Conservation (phyloP, 2,888 invertebrate genomes). For the Tipula lateralis region DNA sequence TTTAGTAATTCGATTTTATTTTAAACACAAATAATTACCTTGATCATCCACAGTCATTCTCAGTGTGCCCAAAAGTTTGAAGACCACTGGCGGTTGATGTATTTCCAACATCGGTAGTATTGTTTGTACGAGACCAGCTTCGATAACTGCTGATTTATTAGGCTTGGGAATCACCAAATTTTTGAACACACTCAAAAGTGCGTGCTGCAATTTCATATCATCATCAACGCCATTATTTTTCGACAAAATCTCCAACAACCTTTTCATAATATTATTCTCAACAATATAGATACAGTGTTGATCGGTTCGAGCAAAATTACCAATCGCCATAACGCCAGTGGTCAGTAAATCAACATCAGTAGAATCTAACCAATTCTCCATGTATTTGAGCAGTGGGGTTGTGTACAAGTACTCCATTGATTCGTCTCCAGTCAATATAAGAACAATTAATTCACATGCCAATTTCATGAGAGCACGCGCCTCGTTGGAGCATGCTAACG, state of each 20-base stretch:
- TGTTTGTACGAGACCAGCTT: slow-evolving; percentile 67
- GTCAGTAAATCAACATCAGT: slow-evolving; percentile 68
- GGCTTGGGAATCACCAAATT: slow-evolving; percentile 68
- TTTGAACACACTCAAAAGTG: slow-evolving; percentile 62
- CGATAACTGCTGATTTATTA: slow-evolving; percentile 70
- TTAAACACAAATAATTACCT: slow-evolving; percentile 51
- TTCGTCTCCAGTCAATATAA: slow-evolving; percentile 81
- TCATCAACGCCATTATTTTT: slow-evolving; percentile 57
- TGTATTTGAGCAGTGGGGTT: slow-evolving; percentile 61
- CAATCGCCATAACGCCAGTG: slow-evolving; percentile 80
- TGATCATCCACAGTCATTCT: slow-evolving; percentile 84
- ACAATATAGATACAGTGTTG: slow-evolving; percentile 80
- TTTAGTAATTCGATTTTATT: too few species aligned
- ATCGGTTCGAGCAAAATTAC: slow-evolving; percentile 86
- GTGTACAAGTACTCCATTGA: slow-evolving; percentile 82
- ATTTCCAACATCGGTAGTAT: slow-evolving; percentile 65
- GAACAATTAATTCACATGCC: slow-evolving; percentile 79
- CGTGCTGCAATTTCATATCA: slow-evolving; percentile 54
- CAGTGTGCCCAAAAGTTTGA: slow-evolving; percentile 78
- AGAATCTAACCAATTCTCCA: slow-evolving; percentile 73
- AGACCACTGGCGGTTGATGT: slow-evolving; percentile 73
- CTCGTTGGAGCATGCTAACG: slow-evolving; percentile 58
- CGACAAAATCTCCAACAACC: slow-evolving; percentile 55
- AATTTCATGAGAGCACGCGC: slow-evolving; percentile 68
- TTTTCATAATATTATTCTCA: slow-evolving; percentile 68